Evolutionary conservation across 2,797 vertebrate species (phyloP).

Genomic region (Austrolebias charrua): DNA sequence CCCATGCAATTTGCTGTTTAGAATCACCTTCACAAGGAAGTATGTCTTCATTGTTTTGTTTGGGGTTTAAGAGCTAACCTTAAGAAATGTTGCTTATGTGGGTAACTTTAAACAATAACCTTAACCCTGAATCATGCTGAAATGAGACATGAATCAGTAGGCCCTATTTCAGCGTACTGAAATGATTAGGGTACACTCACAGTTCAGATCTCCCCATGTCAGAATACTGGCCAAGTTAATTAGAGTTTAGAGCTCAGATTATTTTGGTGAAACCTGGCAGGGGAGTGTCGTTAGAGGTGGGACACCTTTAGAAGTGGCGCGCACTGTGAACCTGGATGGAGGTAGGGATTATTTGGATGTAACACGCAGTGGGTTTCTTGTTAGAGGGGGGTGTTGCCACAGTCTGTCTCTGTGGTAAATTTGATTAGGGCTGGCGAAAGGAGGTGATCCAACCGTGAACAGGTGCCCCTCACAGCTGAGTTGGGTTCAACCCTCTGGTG

Average conservation of each 20-base stretch:
- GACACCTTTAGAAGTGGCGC: slow-evolving; percentile 59
- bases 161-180: neutral
- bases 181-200: neutral
- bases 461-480: slow-evolving; percentile 82
- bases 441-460: slow-evolving; percentile 74
- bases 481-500: slow-evolving; percentile 60
- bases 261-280: slow-evolving; percentile 39
- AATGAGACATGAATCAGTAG: no score
- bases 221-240: slow-evolving; percentile 39
- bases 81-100: no score
- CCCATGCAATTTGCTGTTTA: no score
- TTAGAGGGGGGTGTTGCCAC: slow-evolving; percentile 68
- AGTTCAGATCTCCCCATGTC: slow-evolving; percentile 20
- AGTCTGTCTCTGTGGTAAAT: slow-evolving; percentile 77
- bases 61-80: no score
- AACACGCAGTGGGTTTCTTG: slow-evolving; percentile 71
- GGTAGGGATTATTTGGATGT: slow-evolving; percentile 73
- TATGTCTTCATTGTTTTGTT: no score
- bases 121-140: no score
- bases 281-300: slow-evolving; percentile 52
- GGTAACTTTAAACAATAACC: no score
- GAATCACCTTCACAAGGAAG: no score
- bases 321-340: slow-evolving; percentile 58
- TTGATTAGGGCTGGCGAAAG: slow-evolving; percentile 79
- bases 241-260: slow-evolving; percentile 50